Evolutionary conservation across 1,140 invertebrate species (phyloP).

Genomic region (Bombus superbus): DNA sequence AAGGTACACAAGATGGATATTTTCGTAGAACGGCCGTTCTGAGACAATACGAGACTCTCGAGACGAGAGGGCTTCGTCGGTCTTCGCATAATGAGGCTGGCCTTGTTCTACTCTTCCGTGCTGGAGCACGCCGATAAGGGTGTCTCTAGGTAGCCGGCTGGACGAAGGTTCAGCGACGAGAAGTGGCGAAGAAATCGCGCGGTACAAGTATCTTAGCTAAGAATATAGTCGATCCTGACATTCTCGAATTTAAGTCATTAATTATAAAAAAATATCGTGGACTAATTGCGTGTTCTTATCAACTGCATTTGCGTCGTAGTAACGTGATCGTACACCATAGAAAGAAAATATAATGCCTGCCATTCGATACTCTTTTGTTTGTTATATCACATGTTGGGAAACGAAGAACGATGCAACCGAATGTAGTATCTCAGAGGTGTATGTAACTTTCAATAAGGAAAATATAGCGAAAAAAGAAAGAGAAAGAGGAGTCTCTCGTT

Average conservation of each 20-base stretch:
- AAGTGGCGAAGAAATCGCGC: not conserved
- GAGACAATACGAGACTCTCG: constrained; percentile 66
- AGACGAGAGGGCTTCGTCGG: constrained; percentile 58
- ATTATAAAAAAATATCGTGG: constrained; percentile 22
- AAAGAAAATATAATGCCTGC: too few species aligned
- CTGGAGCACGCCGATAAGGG: constrained; percentile 60
- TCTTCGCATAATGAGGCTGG: constrained; percentile 68
- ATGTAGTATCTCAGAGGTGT: too few species aligned
- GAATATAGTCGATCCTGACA: constrained; percentile 14
- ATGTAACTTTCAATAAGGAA: too few species aligned
- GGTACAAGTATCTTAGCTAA: constrained; percentile 20
- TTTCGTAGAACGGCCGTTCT: constrained; percentile 57
- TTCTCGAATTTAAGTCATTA: constrained; percentile 11
- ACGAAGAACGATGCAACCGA: too few species aligned
- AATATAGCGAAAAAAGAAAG: too few species aligned
- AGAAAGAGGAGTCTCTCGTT: not conserved
- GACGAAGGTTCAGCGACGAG: constrained; percentile 42
- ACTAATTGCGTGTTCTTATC: too few species aligned
- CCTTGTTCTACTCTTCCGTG: constrained; percentile 61
- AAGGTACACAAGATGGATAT: constrained; percentile 33
- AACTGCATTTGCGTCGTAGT: too few species aligned
- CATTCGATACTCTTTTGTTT: not conserved
- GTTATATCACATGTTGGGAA: not conserved
- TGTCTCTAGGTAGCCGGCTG: constrained; percentile 46
- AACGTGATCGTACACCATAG: too few species aligned